Conservation (phyloP, 2,888 invertebrate genomes). For the Cheilosia variabilis region DNA sequence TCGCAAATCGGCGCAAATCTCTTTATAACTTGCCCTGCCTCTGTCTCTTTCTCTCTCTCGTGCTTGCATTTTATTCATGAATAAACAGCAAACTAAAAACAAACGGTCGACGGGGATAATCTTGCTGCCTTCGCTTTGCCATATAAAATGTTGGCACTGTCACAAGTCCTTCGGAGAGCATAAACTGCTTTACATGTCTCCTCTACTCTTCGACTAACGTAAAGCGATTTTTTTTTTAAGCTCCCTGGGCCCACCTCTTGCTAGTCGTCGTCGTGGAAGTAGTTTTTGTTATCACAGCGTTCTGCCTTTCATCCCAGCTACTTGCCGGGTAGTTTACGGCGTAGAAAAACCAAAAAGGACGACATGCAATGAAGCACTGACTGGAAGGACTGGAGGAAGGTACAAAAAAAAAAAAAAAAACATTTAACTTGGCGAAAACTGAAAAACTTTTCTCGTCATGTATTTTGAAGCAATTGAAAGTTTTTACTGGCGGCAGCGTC, state of each 20-base stretch:
- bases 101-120: constrained; percentile 49
- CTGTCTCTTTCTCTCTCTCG: constrained; percentile 8
- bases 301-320: constrained; percentile 71
- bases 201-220: constrained; percentile 42
- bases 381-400: neutral
- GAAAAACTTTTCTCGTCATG: constrained; percentile 75
- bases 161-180: constrained; percentile 73
- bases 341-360: constrained; percentile 44
- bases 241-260: constrained; percentile 37
- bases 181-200: constrained; percentile 74
- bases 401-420: constrained; percentile 23
- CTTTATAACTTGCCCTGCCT: constrained; percentile 45
- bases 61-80: constrained; percentile 68
- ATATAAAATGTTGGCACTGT: constrained; percentile 68
- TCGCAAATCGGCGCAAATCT: constrained; percentile 66
- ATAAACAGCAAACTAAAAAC: constrained; percentile 68
- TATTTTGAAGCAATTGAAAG: constrained; percentile 75
- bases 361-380: constrained; percentile 10
- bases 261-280: constrained; percentile 26
- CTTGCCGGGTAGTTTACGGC: constrained; percentile 69
- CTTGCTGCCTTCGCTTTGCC: constrained; percentile 37
- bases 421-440: constrained; percentile 73
- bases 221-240: constrained; percentile 33
- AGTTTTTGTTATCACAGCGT: constrained; percentile 70
- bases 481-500: constrained; percentile 52